Percentiles rank a stretch among this genome's conserved stretches.
Conservation (phyloP, 2,113 vertebrate species). For the Sprattus sprattus region DNA sequence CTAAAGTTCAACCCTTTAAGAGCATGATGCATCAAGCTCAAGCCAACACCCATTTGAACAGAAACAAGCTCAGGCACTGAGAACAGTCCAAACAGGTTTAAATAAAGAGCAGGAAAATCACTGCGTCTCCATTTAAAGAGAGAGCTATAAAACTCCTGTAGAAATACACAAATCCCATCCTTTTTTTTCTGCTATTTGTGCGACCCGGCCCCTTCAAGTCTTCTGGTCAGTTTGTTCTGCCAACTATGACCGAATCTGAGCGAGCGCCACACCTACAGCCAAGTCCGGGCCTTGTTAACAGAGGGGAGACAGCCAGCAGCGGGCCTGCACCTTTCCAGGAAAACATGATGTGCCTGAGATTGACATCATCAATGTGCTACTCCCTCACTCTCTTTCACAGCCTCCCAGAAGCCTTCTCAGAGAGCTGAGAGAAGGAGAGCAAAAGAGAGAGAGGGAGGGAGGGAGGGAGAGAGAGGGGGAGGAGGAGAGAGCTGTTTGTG, state of each 20-base stretch:
- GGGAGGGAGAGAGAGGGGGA: not conserved
- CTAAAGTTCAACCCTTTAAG: not conserved
- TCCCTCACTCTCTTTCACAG: conserved; percentile 36
- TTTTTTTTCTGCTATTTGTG: not conserved
- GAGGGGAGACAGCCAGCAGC: conserved; percentile 12
- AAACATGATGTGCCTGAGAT: conserved; percentile 34
- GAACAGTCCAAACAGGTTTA: not conserved
- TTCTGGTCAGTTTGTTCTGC: conserved; percentile 13
- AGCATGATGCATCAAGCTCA: not conserved
- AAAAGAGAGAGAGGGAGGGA: not conserved
- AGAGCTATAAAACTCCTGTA: conserved; percentile 3
- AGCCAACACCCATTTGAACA: not conserved
- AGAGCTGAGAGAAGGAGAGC: not conserved
- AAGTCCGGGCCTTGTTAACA: conserved; percentile 29
- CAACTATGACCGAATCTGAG: conserved; percentile 32
- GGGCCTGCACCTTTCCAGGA: conserved; percentile 27
- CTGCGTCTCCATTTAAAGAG: conserved; percentile 16
- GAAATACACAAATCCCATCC: not conserved
- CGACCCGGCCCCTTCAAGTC: not conserved
- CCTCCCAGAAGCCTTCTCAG: not conserved
- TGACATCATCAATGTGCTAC: conserved; percentile 7
- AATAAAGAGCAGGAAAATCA: not conserved
- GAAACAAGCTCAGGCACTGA: not conserved
- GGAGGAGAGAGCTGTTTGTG: not conserved
- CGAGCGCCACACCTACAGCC: not conserved